Conservation (phyloP, 2,797 vertebrate genomes). For the Arrhamphus sclerolepis region DNA sequence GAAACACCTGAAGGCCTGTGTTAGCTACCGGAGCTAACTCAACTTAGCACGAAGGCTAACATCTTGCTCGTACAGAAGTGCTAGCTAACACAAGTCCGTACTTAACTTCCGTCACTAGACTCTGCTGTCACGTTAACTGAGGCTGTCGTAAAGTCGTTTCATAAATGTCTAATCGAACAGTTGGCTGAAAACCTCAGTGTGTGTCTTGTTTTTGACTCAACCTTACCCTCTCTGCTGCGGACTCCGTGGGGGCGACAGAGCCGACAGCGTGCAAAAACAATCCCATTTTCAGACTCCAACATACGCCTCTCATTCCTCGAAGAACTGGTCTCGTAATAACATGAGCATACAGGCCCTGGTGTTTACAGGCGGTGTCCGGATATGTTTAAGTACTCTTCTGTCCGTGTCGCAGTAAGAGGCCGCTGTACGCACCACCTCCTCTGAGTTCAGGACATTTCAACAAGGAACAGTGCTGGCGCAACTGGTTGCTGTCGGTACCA, state of each 20-base stretch:
- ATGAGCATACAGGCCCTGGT: conserved; percentile 19
- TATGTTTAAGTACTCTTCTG: conserved; percentile 43
- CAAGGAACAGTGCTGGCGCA: conserved; percentile 46
- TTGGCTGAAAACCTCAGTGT: too few species aligned
- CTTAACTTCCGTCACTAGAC: accelerated
- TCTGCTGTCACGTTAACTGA: accelerated
- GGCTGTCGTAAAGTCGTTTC: background rate
- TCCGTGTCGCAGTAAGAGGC: conserved; percentile 42
- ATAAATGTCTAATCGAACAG: background rate
- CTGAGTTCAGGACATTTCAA: conserved; percentile 54
- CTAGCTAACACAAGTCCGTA: background rate
- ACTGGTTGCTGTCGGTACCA: conserved; percentile 53
- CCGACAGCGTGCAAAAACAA: conserved; percentile 79
- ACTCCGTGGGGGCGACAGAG: conserved; percentile 76
- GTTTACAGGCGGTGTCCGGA: conserved; percentile 25
- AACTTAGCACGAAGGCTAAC: conserved; percentile 14
- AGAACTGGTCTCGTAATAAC: conserved; percentile 34
- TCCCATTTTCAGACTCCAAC: conserved; percentile 75
- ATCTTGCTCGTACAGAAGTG: background rate
- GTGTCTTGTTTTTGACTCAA: conserved; percentile 37
- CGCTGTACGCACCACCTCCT: conserved; percentile 69
- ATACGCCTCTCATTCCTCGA: conserved; percentile 70
- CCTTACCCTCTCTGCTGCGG: conserved; percentile 77
- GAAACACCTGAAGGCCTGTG: conserved; percentile 34
- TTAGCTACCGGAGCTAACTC: conserved; percentile 45